Evolutionary conservation across 2,113 vertebrate species (phyloP).

Genomic region (Mus musculus): DNA sequence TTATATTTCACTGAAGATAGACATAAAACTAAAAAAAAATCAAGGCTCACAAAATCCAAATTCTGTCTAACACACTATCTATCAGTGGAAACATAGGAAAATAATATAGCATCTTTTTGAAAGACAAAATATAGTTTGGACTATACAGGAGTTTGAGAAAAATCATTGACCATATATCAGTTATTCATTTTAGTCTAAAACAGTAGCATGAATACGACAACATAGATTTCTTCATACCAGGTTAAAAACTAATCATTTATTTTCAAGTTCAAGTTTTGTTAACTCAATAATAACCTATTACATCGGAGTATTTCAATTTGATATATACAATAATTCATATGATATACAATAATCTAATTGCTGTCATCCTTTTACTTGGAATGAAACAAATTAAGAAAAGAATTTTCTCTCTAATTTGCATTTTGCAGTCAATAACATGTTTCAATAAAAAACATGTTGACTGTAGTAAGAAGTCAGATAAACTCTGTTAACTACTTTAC

Average conservation of each 20-base stretch:
- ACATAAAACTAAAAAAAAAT: constrained; percentile 10
- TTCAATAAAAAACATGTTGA: background rate
- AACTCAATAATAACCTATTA: constrained; percentile 15
- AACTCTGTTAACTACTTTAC: constrained; percentile 21
- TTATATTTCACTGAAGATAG: constrained; percentile 39
- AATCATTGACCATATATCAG: background rate
- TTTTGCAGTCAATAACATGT: constrained; percentile 18
- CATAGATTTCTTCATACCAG: background rate
- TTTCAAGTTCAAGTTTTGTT: constrained; percentile 42
- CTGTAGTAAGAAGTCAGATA: background rate
- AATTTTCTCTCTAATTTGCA: background rate
- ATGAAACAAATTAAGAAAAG: constrained; percentile 26
- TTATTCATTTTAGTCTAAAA: constrained; percentile 28
- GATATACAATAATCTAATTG: background rate
- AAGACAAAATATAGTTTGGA: background rate
- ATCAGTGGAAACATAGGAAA: constrained; percentile 21
- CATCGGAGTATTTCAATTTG: constrained; percentile 23
- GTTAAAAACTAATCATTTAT: constrained; percentile 7
- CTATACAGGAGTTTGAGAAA: background rate
- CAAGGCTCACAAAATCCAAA: constrained; percentile 40
- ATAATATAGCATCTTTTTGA: background rate
- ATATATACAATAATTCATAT: background rate
- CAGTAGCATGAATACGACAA: background rate
- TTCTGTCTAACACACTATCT: background rate
- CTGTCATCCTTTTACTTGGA: background rate